Evolutionary conservation across 2,797 vertebrate species (phyloP), one percentile per base, ranked within the genome.

Genomic region (Paratrypauchen microcephalus): DNA sequence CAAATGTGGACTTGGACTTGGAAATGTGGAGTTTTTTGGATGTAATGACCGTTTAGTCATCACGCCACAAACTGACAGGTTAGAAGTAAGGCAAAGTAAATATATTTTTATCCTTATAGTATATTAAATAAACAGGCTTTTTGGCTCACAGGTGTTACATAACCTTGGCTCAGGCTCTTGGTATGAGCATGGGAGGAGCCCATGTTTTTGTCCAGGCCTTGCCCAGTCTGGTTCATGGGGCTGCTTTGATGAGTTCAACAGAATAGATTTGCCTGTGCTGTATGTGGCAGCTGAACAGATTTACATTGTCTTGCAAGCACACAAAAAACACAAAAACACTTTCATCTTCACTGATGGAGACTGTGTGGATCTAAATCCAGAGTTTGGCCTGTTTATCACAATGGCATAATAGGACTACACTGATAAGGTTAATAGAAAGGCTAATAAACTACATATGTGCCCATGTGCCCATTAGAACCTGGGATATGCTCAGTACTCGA

Each of bases 191-290:
- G 96, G 97, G 96, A 5, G 97, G 97, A 75, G 97, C 97, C 0
- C 11, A 28, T 52, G n/a, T 50, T 50, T 45, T 65, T 8, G 73
- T 77, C 7, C 83, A 99, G 98, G 98, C 78, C 92, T 99, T 71
- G 96, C 97, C 73, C 97, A 97, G 86, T 99, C 98, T 65, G 98
- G 97, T 63, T 98, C 98, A n/a, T 99, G 98, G 98, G 97, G 98
- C 39, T 99, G 97, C 85, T 99, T 99, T 83, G 98, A 99, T 63
- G 97, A 99, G 83, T 99, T 99, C 87, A 98, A 98, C 85, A 96
- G 97, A 48, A 99, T 99, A n/a, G 92, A 98, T 83, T 94, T 99
- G 56, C 96, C 97, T 1, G 98, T 99, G 65, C 86, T 99, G 41
- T 99, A 97, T 0, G 98, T 99, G 57, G 98, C 98, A 18, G 97